Evolutionary conservation across 2,113 vertebrate genomes (phyloP).

Genomic region (Athene noctua): DNA sequence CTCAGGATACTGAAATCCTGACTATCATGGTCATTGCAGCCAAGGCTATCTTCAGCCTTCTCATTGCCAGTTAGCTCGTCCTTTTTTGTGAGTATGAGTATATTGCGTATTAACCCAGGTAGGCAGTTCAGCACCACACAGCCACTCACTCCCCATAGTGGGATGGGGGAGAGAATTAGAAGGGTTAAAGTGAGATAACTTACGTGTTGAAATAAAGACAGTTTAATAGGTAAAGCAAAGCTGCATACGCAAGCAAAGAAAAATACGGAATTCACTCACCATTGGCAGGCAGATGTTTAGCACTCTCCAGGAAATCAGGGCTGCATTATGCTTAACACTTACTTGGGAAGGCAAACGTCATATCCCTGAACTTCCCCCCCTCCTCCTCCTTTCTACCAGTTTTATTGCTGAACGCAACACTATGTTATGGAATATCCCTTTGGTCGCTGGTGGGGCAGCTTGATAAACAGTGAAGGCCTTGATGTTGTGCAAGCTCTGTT

Average conservation of each 20-base stretch:
- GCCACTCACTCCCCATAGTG: accelerated
- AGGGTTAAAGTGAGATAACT: background rate
- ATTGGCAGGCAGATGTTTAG: background rate
- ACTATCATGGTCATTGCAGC: background rate
- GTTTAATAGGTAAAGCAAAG: background rate
- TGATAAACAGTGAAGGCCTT: background rate
- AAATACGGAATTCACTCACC: background rate
- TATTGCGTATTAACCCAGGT: background rate
- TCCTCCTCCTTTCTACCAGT: background rate
- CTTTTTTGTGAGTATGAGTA: background rate
- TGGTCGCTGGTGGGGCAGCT: background rate
- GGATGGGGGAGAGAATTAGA: background rate
- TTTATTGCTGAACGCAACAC: background rate
- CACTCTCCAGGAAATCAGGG: background rate
- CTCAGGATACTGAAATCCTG: background rate
- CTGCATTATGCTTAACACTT: background rate
- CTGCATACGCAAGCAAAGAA: background rate
- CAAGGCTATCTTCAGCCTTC: background rate
- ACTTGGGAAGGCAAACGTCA: background rate
- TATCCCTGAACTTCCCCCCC: background rate
- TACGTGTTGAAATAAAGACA: background rate
- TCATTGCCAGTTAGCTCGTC: background rate
- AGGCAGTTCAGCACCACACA: background rate
- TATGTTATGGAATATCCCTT: background rate
- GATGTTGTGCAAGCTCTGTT: background rate